Evolutionary conservation across 2,797 vertebrate genomes (phyloP), one percentile per base, ranked within the genome.

Genomic region (Malacoraja senta): DNA sequence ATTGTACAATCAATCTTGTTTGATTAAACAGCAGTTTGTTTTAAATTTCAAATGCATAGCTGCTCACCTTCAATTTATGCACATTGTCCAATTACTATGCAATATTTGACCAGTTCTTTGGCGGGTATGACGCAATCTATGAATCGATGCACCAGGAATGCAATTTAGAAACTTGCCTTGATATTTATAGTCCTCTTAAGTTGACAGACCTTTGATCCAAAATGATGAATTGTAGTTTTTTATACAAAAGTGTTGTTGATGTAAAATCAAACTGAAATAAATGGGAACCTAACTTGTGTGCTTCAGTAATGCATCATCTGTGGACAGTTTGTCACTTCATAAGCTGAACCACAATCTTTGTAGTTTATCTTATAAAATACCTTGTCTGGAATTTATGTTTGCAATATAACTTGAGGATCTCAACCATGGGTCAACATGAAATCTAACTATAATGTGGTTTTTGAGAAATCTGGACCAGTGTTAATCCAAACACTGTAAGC

Each of bases 221-320:
- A 84, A 84, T 53, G 24, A 84, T 84, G 8, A 84, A 83, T 84
- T 84, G n/a, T 32, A 93, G 93, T 93, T 53, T 94, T 94, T 84
- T 93, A 63, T 19, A 93, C 83, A 93, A 93, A 93, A 78, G 91
- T 77, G 61, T 77, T 76, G 92, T 8, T 94, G 71, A 78, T 29
- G 93, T 88, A 88, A 77, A 94, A 93, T 93, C 10, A 93, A 1
- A 26, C 93, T 13, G 93, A 93, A 94, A 94, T 93, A 0, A 93
- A 63, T 58, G 77, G 8, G 35, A 94, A 91, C 93, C 0, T 7
- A 93, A 93, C 8, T 93, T 65, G 53, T 26, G 0, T 93, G 93
- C 94, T 72, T 93, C 86, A 94, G 63, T 58, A 26, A 93, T 83
- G 8, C 10, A 94, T 94, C 92, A 94, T 76, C 53, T 19, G 83